A percentile compares a stretch with the other conserved stretches of the same genome.
Evolutionary conservation across 2,888 invertebrate genomes (phyloP).

Genomic region (Blastobasis adustella): DNA sequence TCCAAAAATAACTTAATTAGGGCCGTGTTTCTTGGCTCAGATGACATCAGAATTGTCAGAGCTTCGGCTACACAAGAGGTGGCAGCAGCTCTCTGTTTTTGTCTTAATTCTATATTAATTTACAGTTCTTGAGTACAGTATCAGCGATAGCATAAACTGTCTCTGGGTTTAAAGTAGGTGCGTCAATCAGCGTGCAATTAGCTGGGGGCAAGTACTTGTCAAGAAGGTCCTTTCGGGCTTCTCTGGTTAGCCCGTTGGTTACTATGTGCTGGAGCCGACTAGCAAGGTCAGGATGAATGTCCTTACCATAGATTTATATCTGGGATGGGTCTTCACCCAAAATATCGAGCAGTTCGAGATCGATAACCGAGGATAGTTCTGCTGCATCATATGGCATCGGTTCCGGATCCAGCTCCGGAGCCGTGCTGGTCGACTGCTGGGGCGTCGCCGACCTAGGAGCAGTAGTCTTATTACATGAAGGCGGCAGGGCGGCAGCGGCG

Average conservation of each 20-base stretch:
- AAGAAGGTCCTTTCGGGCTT: not conserved
- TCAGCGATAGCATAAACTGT: not conserved
- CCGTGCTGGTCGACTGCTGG: not conserved
- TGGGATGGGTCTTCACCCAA: not conserved
- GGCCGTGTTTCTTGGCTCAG: not conserved
- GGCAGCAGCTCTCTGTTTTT: not conserved
- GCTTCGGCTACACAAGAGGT: not conserved
- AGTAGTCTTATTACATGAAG: too few relatives aligned
- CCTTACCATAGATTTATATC: not conserved
- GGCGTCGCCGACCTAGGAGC: not conserved
- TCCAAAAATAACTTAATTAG: not conserved
- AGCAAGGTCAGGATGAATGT: not conserved
- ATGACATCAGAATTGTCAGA: not conserved
- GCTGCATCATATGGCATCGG: not conserved
- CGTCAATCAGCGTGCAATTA: not conserved
- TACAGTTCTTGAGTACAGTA: not conserved
- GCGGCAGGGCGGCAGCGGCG: too few relatives aligned
- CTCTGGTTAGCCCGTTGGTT: not conserved
- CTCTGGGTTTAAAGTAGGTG: not conserved
- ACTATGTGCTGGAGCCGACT: not conserved
- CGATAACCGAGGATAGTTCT: not conserved
- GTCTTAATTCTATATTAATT: not conserved
- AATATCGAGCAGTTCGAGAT: not conserved
- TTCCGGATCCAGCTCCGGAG: not conserved
- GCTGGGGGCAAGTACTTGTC: not conserved